Base-by-base conservation (phyloP, 2,888 invertebrate genomes). In the Drosophila nr. perissopoda region DNA sequence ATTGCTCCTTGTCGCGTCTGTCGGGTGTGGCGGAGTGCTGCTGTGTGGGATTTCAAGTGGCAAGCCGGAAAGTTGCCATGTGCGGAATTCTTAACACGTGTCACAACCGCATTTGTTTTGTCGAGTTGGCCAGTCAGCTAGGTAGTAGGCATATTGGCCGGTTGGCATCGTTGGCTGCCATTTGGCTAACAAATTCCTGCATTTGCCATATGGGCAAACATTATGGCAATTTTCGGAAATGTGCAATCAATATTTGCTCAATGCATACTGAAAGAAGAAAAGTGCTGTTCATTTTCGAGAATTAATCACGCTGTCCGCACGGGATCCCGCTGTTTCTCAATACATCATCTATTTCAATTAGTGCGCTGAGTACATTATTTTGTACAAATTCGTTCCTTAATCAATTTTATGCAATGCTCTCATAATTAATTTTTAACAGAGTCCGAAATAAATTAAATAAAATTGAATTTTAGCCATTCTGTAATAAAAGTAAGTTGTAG, bases 11-110 rank as follows among this genome's bases (percentile, higher is more conserved):
- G 25, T 25, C 45, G 45, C 45, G 25, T n/a, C 38, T 27, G 27
- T 36, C 13, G 31, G 38, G 54, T 49, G 51, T 34, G 25, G 45
- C 45, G 29, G 57, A 31, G 31, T 56, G 80, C 69, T 73, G 78
- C 89, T 89, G 85, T 85, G 89, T 87, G 89, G 89, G 85, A 89
- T 89, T 77, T 83, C 87, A 79, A 81, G 70, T 69, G 63, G 42
- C 56, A 29, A 56, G 56, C 59, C 52, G 29, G 63, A 67, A 60
- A 76, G 69, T 74, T 83, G 80, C 83, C 88, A 89, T 89, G 74
- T 82, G 88, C 70, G 83, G 85, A 80, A 86, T 86, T 82, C 82
- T 78, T 71, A 89, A 86, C 89, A 86, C 85, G 85, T 86, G 85
- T 86, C 85, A 80, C 70, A 64, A 69, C 67, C 69, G 73, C 84